Evolutionary conservation across 2,797 vertebrate species (phyloP), one percentile per base, ranked within the genome.

Genomic region (Champsocephalus esox): DNA sequence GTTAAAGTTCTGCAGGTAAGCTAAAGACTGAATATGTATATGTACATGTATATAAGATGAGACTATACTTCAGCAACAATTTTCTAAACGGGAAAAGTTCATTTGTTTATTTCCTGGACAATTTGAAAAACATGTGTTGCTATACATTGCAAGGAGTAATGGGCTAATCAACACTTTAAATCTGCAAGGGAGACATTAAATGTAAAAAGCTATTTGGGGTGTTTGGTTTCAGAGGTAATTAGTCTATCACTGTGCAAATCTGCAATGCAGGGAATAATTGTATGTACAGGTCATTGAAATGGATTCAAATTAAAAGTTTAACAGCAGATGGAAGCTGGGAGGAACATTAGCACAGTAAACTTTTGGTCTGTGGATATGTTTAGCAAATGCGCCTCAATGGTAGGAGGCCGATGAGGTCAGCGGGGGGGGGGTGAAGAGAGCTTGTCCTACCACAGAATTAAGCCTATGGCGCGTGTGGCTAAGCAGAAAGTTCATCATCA

Each of bases 201-300:
- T 72, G 19, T 52, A 57, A 65, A 61, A 62, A 64, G 66, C 38
- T 57, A 63, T 70, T 70, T 48, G 46, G 58, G 58, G 14, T 60
- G 41, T 66, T 66, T 51, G 41, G 60, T 66, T 84, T 75, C 57
- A 71, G 49, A 66, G 59, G 72, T 72, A 69, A 72, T 83, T 74
- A 66, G 61, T 48, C 58, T 57, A 56, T 63, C 48, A 14, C 21
- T 34, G 50, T 73, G 52, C 48, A 56, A 59, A 82, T 70, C 49
- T 64, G 64, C 50, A 65, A 63, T 74, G 50, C 60, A 50, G 74
- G 75, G 68, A 54, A 28, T 28, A 38, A 57, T 49, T 56, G 16
- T 44, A 58, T 34, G 58, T 45, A 61, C n/a, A 76, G 62, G 71
- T 71, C 56, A 60, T 55, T 44, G 19, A 28, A 54, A 73, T 66